Evolutionary conservation across 2,888 invertebrate genomes (phyloP), one percentile per base, ranked within the genome.

Genomic region (Pycnomerus fuliginosus): DNA sequence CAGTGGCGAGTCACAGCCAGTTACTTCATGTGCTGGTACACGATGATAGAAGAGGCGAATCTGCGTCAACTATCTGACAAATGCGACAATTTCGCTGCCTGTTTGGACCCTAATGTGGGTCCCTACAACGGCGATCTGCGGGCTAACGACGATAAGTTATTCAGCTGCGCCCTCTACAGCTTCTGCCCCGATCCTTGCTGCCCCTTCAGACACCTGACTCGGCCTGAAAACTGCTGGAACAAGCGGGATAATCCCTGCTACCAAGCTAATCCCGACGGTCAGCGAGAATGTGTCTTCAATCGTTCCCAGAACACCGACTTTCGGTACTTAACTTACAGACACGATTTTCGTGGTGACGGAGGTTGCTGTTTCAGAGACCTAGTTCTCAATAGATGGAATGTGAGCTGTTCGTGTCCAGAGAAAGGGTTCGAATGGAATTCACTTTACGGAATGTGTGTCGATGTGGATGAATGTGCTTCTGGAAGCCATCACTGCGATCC

Each of bases 151-250:
- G 64, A 64, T 29, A 54, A 67, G 30, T 72, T 78, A 1, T 84
- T 77, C 64, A 72, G 71, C 28, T 84, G 84, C 63, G 80, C 83
- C 5, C 59, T 73, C 48, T 81, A 82, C 57, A 82, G 83, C 60
- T 83, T 84, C 68, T 84, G 84, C 64, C 83, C 83, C 3, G 82
- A 84, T 63, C 77, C 78, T 3, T 83, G 83, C 56, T 83, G 83
- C 58, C 75, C 79, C 11, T 57, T 72, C 41, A 77, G 74, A 55
- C 74, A 76, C 55, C 60, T 79, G 7, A 55, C 63, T 12, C 56
- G 66, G 12, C 51, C 64, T 40, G 64, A 64, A 5, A 66, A 74
- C 31, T 83, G 82, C 60, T 65, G 69, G 58, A 61, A 73, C 20
- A 66, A 63, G 36, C 51, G 53, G 24, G 57, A 55, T 11, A 82